phyloP scores from a whole-genome alignment of 2,888 invertebrate species.

The Thera britannica region DNA sequence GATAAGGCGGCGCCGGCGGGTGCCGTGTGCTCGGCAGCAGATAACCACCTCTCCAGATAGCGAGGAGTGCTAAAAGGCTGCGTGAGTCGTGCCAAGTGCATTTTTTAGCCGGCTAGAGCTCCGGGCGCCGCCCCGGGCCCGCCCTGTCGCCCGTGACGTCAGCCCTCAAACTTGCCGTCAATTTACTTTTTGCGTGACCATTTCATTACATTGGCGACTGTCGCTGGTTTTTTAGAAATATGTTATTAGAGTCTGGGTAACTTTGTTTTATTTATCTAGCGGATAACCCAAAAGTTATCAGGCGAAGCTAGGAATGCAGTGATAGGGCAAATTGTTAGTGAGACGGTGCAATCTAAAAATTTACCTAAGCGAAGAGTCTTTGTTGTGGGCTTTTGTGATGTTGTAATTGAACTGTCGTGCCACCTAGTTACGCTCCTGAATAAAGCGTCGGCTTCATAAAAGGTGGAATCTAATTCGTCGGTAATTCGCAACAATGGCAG shows the following conservation, averaged over 20 bases:
- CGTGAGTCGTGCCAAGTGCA: constrained; percentile 68
- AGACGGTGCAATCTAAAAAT: constrained; percentile 40
- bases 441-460: constrained; percentile 62
- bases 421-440: constrained; percentile 80
- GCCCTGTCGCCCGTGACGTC: constrained; percentile 83
- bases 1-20: constrained; percentile 82
- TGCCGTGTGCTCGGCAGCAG: constrained; percentile 62
- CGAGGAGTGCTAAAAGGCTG: constrained; percentile 77
- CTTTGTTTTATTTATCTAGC: constrained; percentile 72
- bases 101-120: constrained; percentile 62
- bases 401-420: constrained; percentile 63
- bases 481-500: constrained; percentile 76
- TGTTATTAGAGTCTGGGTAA: constrained; percentile 76
- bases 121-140: constrained; percentile 76
- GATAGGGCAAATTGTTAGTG: constrained; percentile 49
- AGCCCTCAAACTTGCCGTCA: constrained; percentile 67
- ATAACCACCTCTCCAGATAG: constrained; percentile 69
- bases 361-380: constrained; percentile 25
- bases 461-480: constrained; percentile 77
- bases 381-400: constrained; percentile 46
- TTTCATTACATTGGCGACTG: constrained; percentile 78
- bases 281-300: constrained; percentile 60
- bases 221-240: constrained; percentile 77
- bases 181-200: constrained; percentile 75
- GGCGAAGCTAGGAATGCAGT: constrained; percentile 52